Evolutionary conservation across 1,140 invertebrate genomes (phyloP), one percentile per base, ranked within the genome.

Genomic region (Ptiloglossa arizonensis): DNA sequence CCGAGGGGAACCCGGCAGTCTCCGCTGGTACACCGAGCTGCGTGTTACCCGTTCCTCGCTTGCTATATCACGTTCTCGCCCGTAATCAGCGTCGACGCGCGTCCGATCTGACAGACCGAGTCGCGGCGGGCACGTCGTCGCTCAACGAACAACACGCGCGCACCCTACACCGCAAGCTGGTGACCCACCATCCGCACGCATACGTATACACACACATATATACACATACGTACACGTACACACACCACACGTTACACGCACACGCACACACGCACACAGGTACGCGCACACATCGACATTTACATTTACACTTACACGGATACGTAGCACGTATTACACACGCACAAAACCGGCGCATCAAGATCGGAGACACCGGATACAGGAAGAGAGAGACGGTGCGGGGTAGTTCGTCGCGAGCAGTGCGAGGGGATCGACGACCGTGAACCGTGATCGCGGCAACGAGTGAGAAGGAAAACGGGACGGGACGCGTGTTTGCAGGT

Each of bases 11-110:
- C 70, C 75, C 79, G 75, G 78, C 87, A 88, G 87, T 88, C 85
- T 85, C 85, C 82, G 80, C 84, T 87, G 87, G 85, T 85, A 87
- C 85, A 85, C 82, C 81, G 86, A 83, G 80, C 82, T 85, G 84
- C 73, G 85, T 82, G 80, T 80, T 87, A 79, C 78, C 64, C 68
- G 59, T 84, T 73, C 80, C 70, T 69, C 82, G 75, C 56, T 83
- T 56, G 68, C 68, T 63, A n/a, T n/a, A 81, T 63, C 60, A 81
- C 81, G 81, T 83, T 78, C 79, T 82, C 76, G 76, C 64, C 63
- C 46, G 68, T 78, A 52, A 78, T 71, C 67, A 71, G n/a, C 75
- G 75, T 71, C 68, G 68, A 71, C 68, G 75, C 75, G 67, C 68
- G 44, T 62, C 68, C 57, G 48, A 46, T 77, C 44, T 48, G 75